phyloP scores from a whole-genome alignment of 2,797 vertebrate genomes.

The Yasuhikotakia modesta region DNA sequence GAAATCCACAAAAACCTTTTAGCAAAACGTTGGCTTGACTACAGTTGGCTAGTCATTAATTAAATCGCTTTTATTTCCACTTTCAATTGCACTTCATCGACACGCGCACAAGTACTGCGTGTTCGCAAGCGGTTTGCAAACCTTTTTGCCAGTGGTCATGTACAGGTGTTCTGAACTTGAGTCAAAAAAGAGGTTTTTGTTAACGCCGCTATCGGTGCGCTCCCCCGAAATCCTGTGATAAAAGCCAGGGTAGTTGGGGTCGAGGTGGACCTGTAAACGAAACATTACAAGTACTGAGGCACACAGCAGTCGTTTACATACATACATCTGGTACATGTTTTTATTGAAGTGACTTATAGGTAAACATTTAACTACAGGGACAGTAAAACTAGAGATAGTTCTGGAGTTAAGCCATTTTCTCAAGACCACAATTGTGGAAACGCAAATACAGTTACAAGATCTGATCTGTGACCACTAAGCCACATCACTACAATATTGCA shows the following conservation, averaged over 20 bases:
- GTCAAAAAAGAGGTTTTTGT: constrained; percentile 88
- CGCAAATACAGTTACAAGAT: too few species aligned
- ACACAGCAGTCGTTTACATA: background rate
- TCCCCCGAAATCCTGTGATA: constrained; percentile 77
- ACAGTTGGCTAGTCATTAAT: too few species aligned
- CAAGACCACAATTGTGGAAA: too few species aligned
- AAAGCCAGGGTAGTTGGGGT: constrained; percentile 64
- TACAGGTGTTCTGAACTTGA: constrained; percentile 79
- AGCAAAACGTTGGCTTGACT: too few species aligned
- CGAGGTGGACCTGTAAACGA: constrained; percentile 82
- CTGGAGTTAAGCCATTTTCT: background rate
- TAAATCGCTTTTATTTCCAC: too few species aligned
- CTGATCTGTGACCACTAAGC: too few species aligned
- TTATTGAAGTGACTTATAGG: background rate
- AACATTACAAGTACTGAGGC: background rate
- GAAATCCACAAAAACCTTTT: too few species aligned
- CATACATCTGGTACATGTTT: background rate
- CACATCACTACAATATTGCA: too few species aligned
- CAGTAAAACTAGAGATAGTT: background rate
- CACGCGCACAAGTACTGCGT: background rate
- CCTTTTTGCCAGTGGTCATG: constrained; percentile 89
- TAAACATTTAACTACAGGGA: background rate
- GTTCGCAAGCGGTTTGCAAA: constrained; percentile 58
- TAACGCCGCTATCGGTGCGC: constrained; percentile 76
- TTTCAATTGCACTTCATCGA: too few species aligned